phyloP scores from a whole-genome alignment of 2,797 vertebrate species.

The Ceryle rudis region DNA sequence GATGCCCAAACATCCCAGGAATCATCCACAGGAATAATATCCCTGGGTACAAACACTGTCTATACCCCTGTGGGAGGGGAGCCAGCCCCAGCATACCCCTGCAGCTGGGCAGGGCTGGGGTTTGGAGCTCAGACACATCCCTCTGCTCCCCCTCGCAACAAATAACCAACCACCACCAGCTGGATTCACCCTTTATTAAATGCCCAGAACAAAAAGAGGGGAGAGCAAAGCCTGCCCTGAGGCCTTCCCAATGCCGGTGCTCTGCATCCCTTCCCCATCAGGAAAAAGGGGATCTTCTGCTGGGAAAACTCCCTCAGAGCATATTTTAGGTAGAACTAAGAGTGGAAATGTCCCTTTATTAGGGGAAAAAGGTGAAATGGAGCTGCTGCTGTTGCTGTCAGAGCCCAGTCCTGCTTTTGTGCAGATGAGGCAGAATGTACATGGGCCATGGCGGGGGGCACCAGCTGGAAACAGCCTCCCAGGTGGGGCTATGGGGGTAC shows the following conservation, averaged over 20 bases:
- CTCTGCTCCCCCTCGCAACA: not conserved
- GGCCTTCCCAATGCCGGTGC: not conserved
- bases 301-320: not conserved
- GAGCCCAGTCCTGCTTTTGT: not conserved
- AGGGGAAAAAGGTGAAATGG: accelerated
- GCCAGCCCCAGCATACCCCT: not conserved
- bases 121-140: not conserved
- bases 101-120: not conserved
- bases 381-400: not conserved
- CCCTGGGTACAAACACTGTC: not conserved
- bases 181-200: slow-evolving; percentile 60
- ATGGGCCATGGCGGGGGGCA: accelerated
- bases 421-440: not conserved
- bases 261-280: not conserved
- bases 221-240: slow-evolving; percentile 8
- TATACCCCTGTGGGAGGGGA: accelerated
- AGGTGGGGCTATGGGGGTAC: not conserved
- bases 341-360: not conserved
- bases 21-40: not conserved
- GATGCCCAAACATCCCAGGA: not conserved
- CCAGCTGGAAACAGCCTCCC: not conserved
- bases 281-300: not conserved
- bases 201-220: slow-evolving; percentile 3
- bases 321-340: not conserved
- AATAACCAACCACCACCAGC: not conserved